Conservation (phyloP, 2,113 vertebrate species). For the Opisthocomus hoazin region DNA sequence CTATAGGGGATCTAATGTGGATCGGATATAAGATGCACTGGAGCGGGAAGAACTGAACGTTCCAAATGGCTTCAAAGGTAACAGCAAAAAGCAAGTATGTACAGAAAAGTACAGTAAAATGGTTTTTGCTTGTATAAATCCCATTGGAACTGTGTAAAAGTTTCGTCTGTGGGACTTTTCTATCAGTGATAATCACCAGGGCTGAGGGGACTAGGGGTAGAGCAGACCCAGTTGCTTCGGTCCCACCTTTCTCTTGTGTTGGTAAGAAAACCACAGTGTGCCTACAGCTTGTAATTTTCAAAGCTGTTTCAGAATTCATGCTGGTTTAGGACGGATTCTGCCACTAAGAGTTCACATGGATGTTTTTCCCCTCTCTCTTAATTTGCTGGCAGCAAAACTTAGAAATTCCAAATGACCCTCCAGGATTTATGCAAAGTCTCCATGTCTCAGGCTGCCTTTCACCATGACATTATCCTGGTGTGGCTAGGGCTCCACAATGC, state of each 20-base stretch:
- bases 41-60: neutral
- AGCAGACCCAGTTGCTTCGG: neutral
- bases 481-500: neutral
- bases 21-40: neutral
- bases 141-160: neutral
- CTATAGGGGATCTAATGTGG: neutral
- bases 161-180: neutral
- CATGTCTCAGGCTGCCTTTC: neutral
- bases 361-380: neutral
- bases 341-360: neutral
- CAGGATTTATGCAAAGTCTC: neutral
- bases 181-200: neutral
- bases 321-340: neutral
- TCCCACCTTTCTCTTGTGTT: neutral
- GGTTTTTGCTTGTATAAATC: neutral
- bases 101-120: neutral
- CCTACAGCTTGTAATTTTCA: neutral
- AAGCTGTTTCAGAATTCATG: neutral
- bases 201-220: neutral
- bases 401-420: neutral
- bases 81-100: neutral
- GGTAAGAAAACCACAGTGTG: neutral
- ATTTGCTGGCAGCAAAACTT: neutral
- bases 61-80: constrained; percentile 11
- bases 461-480: neutral